Percentiles rank a stretch among this genome's conserved stretches.
These are phyloP conservation scores for Clarias laeviceps DNA, from an alignment of 2,797 vertebrate genomes.

Conservation along the genomic window DNA sequence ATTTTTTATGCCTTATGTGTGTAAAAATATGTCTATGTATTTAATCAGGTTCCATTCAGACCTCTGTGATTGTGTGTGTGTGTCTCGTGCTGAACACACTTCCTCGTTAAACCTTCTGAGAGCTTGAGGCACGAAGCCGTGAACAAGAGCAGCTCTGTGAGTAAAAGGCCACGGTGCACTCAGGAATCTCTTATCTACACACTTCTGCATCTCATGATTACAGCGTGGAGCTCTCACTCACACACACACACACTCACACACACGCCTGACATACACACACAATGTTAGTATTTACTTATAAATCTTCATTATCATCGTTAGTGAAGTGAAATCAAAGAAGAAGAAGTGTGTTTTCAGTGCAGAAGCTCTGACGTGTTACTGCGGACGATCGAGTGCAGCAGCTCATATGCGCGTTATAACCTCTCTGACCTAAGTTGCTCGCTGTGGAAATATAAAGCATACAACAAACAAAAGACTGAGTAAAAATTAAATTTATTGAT, in stretches of 20 bases:
- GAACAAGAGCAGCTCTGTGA: conserved; percentile 72
- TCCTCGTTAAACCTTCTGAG: conserved; percentile 66
- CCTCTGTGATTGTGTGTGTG: background rate
- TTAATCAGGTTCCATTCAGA: background rate
- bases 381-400: too few species aligned
- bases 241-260: conserved; percentile 17
- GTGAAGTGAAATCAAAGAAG: too few species aligned
- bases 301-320: too few species aligned
- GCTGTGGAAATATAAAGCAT: too few species aligned
- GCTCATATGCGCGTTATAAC: background rate
- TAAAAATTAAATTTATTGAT: background rate
- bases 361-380: too few species aligned
- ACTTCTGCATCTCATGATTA: conserved; percentile 72
- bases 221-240: conserved; percentile 58
- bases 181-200: conserved; percentile 44
- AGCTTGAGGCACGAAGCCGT: conserved; percentile 60
- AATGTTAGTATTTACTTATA: too few species aligned
- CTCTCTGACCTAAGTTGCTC: background rate
- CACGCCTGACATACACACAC: conserved; percentile 42
- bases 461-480: background rate
- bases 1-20: too few species aligned
- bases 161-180: conserved; percentile 18
- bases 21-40: too few species aligned
- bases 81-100: conserved; percentile 63
- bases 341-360: too few species aligned